phyloP scores from a whole-genome alignment of 2,113 vertebrate genomes.

The Bujurquina vittata region DNA sequence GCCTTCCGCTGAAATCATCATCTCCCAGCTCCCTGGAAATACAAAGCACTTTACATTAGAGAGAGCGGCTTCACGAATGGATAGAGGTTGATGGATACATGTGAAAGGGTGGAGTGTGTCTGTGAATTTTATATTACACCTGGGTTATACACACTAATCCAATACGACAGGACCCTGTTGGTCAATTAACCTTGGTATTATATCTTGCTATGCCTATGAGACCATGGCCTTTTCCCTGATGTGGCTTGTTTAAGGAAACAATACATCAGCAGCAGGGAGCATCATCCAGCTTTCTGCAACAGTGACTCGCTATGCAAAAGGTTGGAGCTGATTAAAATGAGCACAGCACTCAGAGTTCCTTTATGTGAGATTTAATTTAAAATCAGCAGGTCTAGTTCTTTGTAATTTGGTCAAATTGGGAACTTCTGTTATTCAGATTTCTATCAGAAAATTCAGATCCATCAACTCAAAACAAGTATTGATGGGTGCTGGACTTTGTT shows the following conservation, averaged over 20 bases:
- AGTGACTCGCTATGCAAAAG: neutral
- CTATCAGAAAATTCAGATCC: neutral
- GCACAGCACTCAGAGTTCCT: neutral
- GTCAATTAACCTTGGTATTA: conserved; percentile 81
- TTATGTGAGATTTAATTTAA: neutral
- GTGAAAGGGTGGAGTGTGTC: conserved; percentile 11
- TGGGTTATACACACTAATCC: conserved; percentile 69
- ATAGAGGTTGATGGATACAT: conserved; percentile 16
- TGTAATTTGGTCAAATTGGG: neutral
- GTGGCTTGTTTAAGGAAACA: conserved; percentile 43
- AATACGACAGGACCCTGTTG: conserved; percentile 74
- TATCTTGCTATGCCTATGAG: conserved; percentile 68
- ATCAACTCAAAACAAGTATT: neutral
- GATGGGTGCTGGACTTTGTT: neutral
- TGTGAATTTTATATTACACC: conserved; percentile 50
- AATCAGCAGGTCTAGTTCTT: neutral
- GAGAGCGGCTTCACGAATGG: neutral
- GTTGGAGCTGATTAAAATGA: neutral
- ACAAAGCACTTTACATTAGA: conserved; percentile 12
- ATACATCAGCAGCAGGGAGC: conserved; percentile 20
- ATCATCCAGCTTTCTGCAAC: neutral
- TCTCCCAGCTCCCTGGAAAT: neutral
- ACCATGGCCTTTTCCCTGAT: conserved; percentile 32
- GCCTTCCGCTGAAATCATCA: neutral
- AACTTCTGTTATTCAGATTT: neutral